Conservation (phyloP, 2,888 invertebrate species). For the Rotaria macrura region DNA sequence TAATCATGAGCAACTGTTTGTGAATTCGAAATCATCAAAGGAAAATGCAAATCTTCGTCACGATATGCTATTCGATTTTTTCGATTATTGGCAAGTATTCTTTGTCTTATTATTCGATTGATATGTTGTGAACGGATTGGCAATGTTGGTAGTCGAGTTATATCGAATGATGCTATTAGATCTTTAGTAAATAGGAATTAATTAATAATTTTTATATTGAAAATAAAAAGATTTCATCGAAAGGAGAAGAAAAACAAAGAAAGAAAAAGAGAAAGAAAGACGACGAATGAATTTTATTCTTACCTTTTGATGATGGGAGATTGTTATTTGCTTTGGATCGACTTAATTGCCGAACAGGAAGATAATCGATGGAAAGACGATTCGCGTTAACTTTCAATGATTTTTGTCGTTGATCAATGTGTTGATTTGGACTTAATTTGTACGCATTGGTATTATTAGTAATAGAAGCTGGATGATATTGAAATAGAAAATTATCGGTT, state of each 20-base stretch:
- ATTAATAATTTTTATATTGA: neutral
- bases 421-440: neutral
- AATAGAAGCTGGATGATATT: neutral
- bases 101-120: slow-evolving; percentile 6
- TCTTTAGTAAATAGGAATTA: slow-evolving; percentile 1
- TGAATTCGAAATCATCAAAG: neutral
- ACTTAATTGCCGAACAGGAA: neutral
- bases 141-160: neutral
- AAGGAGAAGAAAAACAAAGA: neutral
- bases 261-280: too few relatives aligned
- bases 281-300: neutral
- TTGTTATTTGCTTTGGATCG: neutral
- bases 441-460: neutral
- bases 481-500: neutral
- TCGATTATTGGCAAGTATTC: neutral
- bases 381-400: neutral
- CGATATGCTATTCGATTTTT: neutral
- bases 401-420: neutral
- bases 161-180: neutral
- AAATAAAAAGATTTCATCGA: too few relatives aligned
- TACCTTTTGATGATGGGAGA: slow-evolving; percentile 12
- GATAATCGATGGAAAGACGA: neutral
- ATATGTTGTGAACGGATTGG: neutral
- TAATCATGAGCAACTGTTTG: neutral
- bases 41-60: neutral